These are phyloP conservation scores for Harpalus rufipes DNA, from an alignment of 2,888 invertebrate genomes.

Conservation along the genomic window DNA sequence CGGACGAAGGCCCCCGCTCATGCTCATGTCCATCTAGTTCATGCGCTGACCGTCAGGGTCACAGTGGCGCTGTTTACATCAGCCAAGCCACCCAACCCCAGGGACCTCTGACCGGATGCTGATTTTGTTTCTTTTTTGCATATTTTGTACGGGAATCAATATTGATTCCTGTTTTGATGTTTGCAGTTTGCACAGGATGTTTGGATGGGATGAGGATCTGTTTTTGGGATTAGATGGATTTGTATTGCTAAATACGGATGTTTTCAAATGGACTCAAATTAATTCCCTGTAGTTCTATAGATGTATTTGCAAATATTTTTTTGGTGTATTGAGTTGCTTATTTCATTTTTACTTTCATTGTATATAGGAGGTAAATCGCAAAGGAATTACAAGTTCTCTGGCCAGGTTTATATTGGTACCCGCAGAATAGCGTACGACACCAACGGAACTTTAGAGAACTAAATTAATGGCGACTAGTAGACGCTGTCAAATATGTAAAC, in stretches of 20 bases:
- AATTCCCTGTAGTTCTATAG: background rate
- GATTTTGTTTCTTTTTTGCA: slow-evolving; percentile 1
- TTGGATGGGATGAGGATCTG: background rate
- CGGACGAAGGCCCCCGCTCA: too few relatives aligned
- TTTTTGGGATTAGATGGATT: slow-evolving; percentile 2
- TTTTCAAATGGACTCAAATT: background rate
- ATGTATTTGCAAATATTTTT: too few relatives aligned
- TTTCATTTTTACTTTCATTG: too few relatives aligned
- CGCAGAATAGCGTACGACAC: too few relatives aligned
- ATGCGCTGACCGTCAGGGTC: background rate
- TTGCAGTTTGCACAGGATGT: background rate
- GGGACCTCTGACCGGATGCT: background rate
- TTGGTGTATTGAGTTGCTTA: too few relatives aligned
- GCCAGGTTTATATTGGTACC: too few relatives aligned
- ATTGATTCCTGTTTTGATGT: background rate
- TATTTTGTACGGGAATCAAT: background rate
- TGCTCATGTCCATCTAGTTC: background rate
- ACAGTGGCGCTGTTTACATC: background rate
- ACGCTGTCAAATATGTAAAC: too few relatives aligned
- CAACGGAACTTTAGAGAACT: too few relatives aligned
- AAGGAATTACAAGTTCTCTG: too few relatives aligned
- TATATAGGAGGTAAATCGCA: too few relatives aligned
- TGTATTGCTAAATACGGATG: background rate
- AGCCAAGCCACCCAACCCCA: too few relatives aligned
- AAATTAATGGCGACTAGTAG: too few relatives aligned